Evolutionary conservation across 92 coral and sea anemone species (phyloP).

Genomic region (Parazoanthus swiftii): DNA sequence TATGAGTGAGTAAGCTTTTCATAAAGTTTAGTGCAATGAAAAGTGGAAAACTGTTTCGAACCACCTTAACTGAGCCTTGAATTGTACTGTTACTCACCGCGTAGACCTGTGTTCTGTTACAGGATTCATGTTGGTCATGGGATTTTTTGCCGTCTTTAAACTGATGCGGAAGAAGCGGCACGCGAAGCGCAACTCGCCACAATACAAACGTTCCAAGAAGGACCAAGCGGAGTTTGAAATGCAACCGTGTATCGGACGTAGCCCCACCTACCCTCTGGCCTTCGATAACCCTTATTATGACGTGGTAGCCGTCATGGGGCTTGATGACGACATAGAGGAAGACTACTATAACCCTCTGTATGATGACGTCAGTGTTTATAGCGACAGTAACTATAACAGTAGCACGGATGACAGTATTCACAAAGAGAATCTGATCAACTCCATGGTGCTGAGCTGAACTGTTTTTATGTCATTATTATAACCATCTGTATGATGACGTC

Average conservation of each 20-base stretch:
- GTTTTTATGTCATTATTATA: neutral
- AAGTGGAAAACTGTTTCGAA: too few relatives aligned
- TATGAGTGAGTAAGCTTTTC: too few relatives aligned
- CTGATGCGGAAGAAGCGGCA: slow-evolving; percentile 71
- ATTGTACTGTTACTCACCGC: neutral
- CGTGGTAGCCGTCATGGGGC: slow-evolving; percentile 96
- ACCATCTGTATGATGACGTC: neutral
- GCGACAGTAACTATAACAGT: slow-evolving; percentile 74
- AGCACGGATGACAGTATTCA: slow-evolving; percentile 80
- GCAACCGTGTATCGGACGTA: slow-evolving; percentile 80
- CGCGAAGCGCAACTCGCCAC: slow-evolving; percentile 51
- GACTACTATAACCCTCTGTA: slow-evolving; percentile 90
- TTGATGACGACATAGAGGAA: slow-evolving; percentile 94
- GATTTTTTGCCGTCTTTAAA: slow-evolving; percentile 63
- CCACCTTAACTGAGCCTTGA: too few relatives aligned
- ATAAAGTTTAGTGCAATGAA: too few relatives aligned
- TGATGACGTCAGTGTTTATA: slow-evolving; percentile 80
- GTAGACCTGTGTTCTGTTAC: neutral
- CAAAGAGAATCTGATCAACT: slow-evolving; percentile 62
- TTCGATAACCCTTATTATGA: slow-evolving; percentile 98
- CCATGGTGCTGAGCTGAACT: too few relatives aligned
- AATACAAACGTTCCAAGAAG: slow-evolving; percentile 61
- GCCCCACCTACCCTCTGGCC: slow-evolving; percentile 82
- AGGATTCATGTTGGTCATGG: slow-evolving; percentile 68
- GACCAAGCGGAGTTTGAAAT: slow-evolving; percentile 92